Evolutionary conservation across 2,888 invertebrate species (phyloP).

Genomic region (Patella ulyssiponensis): DNA sequence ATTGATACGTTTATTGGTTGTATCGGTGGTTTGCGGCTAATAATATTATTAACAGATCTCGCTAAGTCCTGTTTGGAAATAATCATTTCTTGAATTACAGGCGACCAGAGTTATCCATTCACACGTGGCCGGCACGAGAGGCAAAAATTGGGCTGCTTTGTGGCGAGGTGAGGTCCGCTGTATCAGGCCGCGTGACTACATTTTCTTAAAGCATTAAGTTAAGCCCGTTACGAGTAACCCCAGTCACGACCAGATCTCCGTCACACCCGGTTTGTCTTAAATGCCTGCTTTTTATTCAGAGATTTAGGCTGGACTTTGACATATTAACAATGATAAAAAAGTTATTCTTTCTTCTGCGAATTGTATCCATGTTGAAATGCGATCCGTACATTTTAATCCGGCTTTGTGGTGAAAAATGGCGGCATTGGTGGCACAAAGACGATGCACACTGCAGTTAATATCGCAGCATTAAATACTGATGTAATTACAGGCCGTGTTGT

Average conservation of each 20-base stretch:
- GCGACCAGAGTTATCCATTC: not conserved
- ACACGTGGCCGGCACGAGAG: not conserved
- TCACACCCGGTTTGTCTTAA: not conserved
- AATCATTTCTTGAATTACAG: not conserved
- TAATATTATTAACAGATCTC: too few relatives aligned
- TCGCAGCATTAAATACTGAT: too few relatives aligned
- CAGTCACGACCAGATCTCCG: not conserved
- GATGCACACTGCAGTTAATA: too few relatives aligned
- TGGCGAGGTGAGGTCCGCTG: not conserved
- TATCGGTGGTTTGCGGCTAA: too few relatives aligned
- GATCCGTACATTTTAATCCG: too few relatives aligned
- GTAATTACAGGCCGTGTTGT: too few relatives aligned
- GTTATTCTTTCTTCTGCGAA: not conserved
- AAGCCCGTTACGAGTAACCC: not conserved
- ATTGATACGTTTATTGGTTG: too few relatives aligned
- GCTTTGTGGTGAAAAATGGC: too few relatives aligned
- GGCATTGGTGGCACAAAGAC: too few relatives aligned
- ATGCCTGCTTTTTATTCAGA: not conserved
- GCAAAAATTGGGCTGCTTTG: not conserved
- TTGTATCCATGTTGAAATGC: not conserved
- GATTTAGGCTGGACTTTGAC: too few relatives aligned
- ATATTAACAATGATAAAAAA: too few relatives aligned
- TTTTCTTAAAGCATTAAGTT: constrained; percentile 16
- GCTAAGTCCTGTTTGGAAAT: not conserved
- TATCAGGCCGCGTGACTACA: constrained; percentile 11